These are phyloP conservation scores for Rhodophaea formosa DNA, from an alignment of 2,888 invertebrate species.

Conservation along the genomic window DNA sequence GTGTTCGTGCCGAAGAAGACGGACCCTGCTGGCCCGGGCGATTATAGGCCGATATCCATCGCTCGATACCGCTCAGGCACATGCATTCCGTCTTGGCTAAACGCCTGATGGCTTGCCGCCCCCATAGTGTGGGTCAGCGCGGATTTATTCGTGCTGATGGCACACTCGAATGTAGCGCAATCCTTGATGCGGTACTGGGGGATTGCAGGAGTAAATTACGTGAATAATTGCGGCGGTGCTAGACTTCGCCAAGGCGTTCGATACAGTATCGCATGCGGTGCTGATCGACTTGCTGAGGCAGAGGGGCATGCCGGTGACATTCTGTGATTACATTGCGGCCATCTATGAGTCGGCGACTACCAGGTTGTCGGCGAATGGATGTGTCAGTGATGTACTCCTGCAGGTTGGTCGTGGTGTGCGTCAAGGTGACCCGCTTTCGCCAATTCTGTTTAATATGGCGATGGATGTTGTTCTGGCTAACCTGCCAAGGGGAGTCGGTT, in stretches of 20 bases:
- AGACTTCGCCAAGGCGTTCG: slow-evolving; percentile 46
- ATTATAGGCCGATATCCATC: neutral
- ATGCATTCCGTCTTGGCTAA: neutral
- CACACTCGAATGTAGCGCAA: slow-evolving; percentile 15
- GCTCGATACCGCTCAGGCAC: neutral
- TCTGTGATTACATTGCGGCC: neutral
- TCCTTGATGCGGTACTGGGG: slow-evolving; percentile 32
- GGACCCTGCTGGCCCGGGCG: neutral
- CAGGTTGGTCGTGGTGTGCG: neutral
- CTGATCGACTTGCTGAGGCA: neutral
- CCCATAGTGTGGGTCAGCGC: neutral
- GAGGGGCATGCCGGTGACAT: neutral
- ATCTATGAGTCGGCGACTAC: neutral
- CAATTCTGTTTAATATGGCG: neutral
- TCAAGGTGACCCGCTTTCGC: neutral
- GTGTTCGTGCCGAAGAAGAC: neutral
- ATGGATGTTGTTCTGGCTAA: slow-evolving; percentile 31
- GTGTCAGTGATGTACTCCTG: neutral
- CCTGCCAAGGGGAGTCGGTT: neutral
- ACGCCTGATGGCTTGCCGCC: neutral
- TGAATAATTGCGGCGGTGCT: slow-evolving; percentile 39
- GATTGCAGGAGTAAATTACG: slow-evolving; percentile 27
- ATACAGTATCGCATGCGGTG: slow-evolving; percentile 38
- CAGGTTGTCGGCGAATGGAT: neutral
- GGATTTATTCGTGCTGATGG: neutral